These are phyloP conservation scores for Zeuzera pyrina DNA, from an alignment of 2,888 invertebrate genomes.

Conservation along the genomic window DNA sequence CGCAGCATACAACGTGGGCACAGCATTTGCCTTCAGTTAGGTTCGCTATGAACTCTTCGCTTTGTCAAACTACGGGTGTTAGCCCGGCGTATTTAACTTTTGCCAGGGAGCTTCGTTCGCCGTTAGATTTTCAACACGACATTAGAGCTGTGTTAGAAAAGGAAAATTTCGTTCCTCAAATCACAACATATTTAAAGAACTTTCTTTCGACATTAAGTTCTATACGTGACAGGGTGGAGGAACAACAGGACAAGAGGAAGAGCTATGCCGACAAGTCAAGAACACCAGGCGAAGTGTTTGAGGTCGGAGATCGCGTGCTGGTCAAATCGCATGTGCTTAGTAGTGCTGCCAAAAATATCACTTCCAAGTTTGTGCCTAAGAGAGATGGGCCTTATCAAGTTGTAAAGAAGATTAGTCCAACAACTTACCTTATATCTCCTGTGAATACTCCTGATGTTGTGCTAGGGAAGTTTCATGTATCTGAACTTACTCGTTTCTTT, in stretches of 20 bases:
- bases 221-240: not conserved
- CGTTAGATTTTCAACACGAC: not conserved
- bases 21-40: not conserved
- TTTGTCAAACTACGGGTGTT: not conserved
- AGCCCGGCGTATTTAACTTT: conserved; percentile 1
- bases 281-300: not conserved
- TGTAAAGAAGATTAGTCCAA: too few species aligned
- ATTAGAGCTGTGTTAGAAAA: not conserved
- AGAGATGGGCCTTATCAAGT: too few species aligned
- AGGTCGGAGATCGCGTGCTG: not conserved
- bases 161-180: conserved; percentile 1
- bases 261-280: not conserved
- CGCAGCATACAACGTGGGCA: not conserved
- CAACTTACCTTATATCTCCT: too few species aligned
- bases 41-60: not conserved
- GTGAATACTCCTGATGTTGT: too few species aligned
- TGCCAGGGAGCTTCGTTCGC: not conserved
- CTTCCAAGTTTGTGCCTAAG: not conserved
- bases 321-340: not conserved
- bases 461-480: too few species aligned
- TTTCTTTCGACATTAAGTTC: not conserved
- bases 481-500: too few species aligned
- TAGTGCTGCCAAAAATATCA: not conserved
- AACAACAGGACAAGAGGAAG: not conserved
- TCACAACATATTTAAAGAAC: not conserved